Conservation (phyloP, 2,113 vertebrate species). For the Saimiri boliviensis region DNA sequence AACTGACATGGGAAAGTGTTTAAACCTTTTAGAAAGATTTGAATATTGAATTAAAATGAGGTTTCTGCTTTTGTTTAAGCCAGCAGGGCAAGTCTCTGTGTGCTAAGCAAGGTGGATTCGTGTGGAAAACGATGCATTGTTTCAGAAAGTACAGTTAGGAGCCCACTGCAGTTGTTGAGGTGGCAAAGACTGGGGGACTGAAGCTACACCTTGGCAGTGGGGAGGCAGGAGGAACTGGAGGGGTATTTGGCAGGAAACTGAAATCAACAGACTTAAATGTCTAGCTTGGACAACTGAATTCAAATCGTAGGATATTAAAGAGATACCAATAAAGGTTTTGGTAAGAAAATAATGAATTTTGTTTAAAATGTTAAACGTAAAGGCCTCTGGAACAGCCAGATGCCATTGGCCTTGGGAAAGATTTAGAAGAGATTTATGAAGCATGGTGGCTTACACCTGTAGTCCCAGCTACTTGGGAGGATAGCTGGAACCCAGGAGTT, state of each 20-base stretch:
- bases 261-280: background rate
- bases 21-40: background rate
- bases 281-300: background rate
- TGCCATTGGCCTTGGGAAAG: background rate
- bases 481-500: no score
- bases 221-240: background rate
- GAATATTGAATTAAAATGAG: background rate
- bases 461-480: no score
- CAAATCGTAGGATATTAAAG: background rate
- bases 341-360: background rate
- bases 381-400: background rate
- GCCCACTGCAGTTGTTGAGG: background rate
- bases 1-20: background rate
- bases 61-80: background rate
- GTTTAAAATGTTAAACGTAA: background rate
- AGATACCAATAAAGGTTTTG: background rate
- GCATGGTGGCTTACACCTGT: no score
- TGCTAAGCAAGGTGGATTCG: background rate
- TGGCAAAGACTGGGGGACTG: background rate
- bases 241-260: background rate
- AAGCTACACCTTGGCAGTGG: accelerated
- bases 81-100: background rate
- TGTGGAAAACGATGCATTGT: background rate
- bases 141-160: background rate
- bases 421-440: background rate